Conservation (phyloP, 2,797 vertebrate species). For the Aeoliscus strigatus region DNA sequence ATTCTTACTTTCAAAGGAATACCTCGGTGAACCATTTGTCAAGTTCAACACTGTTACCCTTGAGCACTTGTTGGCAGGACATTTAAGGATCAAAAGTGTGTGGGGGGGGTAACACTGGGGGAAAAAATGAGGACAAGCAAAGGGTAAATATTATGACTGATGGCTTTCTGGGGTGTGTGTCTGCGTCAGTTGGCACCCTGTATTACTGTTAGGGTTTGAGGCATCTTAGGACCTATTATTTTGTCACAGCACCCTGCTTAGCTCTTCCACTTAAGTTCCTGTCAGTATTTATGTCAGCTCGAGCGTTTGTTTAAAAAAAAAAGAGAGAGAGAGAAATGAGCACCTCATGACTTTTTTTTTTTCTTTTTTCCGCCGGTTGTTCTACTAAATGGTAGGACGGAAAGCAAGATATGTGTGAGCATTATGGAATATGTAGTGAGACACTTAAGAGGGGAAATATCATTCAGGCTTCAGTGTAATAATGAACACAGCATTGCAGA, state of each 20-base stretch:
- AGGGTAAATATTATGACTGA: conserved; percentile 69
- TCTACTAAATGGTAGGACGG: conserved; percentile 1
- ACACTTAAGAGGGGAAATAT: conserved; percentile 6
- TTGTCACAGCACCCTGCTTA: conserved; percentile 36
- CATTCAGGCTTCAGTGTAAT: conserved; percentile 8
- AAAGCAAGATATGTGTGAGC: conserved; percentile 23
- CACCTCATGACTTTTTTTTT: too few species aligned
- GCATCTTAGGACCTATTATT: conserved; percentile 51
- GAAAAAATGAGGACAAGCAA: conserved; percentile 44
- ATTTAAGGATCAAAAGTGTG: conserved; percentile 33
- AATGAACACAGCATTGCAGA: conserved; percentile 28
- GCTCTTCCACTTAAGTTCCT: conserved; percentile 34
- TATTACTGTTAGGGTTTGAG: conserved; percentile 48
- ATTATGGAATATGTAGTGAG: conserved; percentile 13
- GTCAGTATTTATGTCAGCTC: conserved; percentile 12
- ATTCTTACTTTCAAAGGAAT: conserved; percentile 35
- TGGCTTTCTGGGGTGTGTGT: conserved; percentile 50
- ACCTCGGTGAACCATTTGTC: conserved; percentile 39
- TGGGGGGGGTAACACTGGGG: conserved; percentile 26
- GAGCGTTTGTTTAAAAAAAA: not conserved
- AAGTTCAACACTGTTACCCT: conserved; percentile 53
- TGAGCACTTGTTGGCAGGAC: conserved; percentile 40
- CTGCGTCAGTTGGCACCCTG: conserved; percentile 48
- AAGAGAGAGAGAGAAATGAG: too few species aligned
- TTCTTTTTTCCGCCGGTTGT: too few species aligned